A percentile compares a stretch with the other conserved stretches of the same genome.
phyloP scores from a whole-genome alignment of 2,888 invertebrate genomes.

The Ophioninae sp. region DNA sequence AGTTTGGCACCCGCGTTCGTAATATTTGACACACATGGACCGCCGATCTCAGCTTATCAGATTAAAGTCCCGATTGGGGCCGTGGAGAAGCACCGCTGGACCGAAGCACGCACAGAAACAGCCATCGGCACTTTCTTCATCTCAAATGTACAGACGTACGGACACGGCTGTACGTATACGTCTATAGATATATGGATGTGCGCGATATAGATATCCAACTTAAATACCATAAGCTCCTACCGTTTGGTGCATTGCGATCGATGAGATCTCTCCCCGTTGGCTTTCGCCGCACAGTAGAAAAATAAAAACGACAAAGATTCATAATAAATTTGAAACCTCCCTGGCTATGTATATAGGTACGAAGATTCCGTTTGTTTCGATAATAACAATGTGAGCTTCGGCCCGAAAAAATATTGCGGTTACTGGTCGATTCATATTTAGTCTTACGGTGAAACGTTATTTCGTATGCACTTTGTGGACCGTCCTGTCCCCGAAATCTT shows the following conservation, averaged over 20 bases:
- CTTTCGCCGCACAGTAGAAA: slow-evolving; percentile 1
- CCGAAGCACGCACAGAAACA: slow-evolving; percentile 22
- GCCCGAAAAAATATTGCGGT: not conserved
- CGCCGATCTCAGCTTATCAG: slow-evolving; percentile 76
- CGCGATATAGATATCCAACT: slow-evolving; percentile 23
- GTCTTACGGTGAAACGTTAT: not conserved
- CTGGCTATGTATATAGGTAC: not conserved
- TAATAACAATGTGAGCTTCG: not conserved
- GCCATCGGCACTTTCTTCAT: slow-evolving; percentile 47
- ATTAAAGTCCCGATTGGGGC: slow-evolving; percentile 69
- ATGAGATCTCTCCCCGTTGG: slow-evolving; percentile 22
- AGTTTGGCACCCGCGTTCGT: slow-evolving; percentile 73
- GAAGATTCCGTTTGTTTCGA: not conserved
- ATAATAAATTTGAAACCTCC: slow-evolving; percentile 27
- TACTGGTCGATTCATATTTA: not conserved
- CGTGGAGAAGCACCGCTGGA: slow-evolving; percentile 7
- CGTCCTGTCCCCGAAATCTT: not conserved
- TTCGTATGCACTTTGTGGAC: not conserved
- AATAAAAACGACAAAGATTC: slow-evolving; percentile 23
- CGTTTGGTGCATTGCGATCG: slow-evolving; percentile 45
- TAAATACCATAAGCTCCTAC: slow-evolving; percentile 39
- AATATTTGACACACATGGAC: slow-evolving; percentile 78
- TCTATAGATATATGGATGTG: slow-evolving; percentile 15
- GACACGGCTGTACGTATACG: not conserved
- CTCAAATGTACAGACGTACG: not conserved